These are phyloP conservation scores for Leuctra nigra DNA, from an alignment of 2,888 invertebrate species.

Conservation along the genomic window DNA sequence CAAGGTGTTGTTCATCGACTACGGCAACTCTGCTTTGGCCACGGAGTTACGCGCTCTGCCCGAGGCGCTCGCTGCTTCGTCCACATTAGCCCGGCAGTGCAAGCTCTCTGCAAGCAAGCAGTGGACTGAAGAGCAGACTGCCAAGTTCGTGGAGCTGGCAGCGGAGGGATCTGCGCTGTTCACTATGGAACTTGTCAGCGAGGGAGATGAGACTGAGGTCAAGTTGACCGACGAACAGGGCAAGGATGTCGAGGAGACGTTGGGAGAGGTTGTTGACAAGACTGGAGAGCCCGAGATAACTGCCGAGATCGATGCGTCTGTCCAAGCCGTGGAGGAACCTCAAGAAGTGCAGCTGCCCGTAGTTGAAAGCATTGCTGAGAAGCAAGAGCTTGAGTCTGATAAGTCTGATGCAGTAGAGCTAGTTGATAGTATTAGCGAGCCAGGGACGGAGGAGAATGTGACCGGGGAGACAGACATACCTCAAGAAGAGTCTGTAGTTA, in stretches of 20 bases:
- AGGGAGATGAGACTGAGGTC: slow-evolving; percentile 59
- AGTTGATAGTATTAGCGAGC: too few relatives aligned
- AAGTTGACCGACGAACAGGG: slow-evolving; percentile 55
- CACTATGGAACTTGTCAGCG: slow-evolving; percentile 57
- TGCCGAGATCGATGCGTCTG: too few relatives aligned
- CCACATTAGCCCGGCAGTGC: slow-evolving; percentile 56
- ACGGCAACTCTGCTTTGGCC: slow-evolving; percentile 59
- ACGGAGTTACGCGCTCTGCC: slow-evolving; percentile 54
- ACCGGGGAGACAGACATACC: background rate
- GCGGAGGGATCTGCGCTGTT: slow-evolving; percentile 65
- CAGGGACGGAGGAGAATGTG: background rate
- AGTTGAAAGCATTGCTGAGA: too few relatives aligned
- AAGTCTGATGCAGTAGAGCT: background rate
- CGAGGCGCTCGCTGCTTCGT: slow-evolving; percentile 48
- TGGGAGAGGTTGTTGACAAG: background rate
- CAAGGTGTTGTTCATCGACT: slow-evolving; percentile 61
- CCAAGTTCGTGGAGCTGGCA: slow-evolving; percentile 59
- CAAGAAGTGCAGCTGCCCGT: too few relatives aligned
- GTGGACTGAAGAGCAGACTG: slow-evolving; percentile 59
- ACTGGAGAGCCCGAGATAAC: background rate
- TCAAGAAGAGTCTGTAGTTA: background rate
- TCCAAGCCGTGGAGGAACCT: too few relatives aligned
- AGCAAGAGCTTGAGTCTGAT: background rate
- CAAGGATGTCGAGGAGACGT: slow-evolving; percentile 43
- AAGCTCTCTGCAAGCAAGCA: slow-evolving; percentile 51